A percentile compares a stretch with the other conserved stretches of the same genome.
Evolutionary conservation across 53 echinoderm and acorn worm genomes (phyloP).

Genomic region (Zoroaster sp.): DNA sequence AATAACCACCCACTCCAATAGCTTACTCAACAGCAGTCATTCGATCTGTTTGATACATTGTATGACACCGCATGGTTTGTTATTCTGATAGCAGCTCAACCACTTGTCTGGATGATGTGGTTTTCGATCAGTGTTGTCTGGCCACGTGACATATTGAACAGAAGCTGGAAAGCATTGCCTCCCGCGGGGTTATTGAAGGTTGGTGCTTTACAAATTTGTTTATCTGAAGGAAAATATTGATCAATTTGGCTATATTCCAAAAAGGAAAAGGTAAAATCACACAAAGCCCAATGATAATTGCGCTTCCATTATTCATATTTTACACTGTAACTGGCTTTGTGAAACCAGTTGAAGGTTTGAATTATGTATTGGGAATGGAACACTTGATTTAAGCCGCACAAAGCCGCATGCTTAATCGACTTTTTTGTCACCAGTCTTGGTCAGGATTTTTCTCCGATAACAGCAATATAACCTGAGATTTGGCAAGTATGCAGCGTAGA

Average conservation of each 20-base stretch:
- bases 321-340: neutral
- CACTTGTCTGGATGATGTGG: neutral
- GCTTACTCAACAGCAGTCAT: neutral
- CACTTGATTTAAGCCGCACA: neutral
- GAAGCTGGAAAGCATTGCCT: neutral
- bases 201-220: neutral
- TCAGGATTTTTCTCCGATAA: too few species aligned
- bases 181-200: neutral
- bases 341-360: neutral
- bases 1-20: neutral
- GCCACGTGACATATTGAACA: constrained; percentile 31
- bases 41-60: neutral
- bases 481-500: neutral
- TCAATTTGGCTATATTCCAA: neutral
- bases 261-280: neutral
- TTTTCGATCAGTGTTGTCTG: constrained; percentile 9
- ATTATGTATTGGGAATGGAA: neutral
- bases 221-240: neutral
- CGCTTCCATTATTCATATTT: neutral
- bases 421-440: too few species aligned
- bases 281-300: neutral
- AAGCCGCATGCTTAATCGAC: too few species aligned
- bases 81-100: neutral
- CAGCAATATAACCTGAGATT: neutral
- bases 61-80: neutral